Evolutionary conservation across 2,797 vertebrate species (phyloP).

Genomic region (Danio aesculapii): DNA sequence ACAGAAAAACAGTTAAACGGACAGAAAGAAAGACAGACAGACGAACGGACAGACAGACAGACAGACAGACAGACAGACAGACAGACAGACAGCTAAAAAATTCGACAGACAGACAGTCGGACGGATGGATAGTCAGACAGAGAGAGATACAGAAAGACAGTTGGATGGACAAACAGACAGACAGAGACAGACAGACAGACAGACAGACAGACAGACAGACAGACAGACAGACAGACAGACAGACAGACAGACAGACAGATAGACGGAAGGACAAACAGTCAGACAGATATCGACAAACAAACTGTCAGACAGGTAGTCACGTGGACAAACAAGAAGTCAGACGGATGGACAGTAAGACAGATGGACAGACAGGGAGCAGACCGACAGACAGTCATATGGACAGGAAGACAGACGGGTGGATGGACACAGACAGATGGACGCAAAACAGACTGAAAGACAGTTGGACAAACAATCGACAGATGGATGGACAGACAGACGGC

Average conservation of each 20-base stretch:
- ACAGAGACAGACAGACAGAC: background rate
- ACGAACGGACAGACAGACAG: too few species aligned
- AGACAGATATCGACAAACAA: too few species aligned
- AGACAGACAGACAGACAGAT: background rate
- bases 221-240: background rate
- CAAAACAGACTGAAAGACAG: background rate
- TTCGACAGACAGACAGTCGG: background rate
- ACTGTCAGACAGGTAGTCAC: too few species aligned
- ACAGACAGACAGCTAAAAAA: too few species aligned
- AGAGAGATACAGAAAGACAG: background rate
- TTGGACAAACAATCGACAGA: too few species aligned
- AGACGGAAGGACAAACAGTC: too few species aligned
- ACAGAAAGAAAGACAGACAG: background rate
- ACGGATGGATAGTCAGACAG: background rate
- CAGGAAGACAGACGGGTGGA: background rate
- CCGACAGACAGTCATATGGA: background rate
- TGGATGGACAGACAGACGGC: too few species aligned
- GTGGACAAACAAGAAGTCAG: too few species aligned
- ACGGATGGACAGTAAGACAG: too few species aligned
- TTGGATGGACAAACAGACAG: slow-evolving; percentile 22
- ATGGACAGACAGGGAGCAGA: too few species aligned
- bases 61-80: slow-evolving; percentile 9
- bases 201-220: slow-evolving; percentile 2
- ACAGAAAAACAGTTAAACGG: background rate
- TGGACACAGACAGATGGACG: too few species aligned